Evolutionary conservation across 64 coral and sea anemone genomes (phyloP), one percentile per base, ranked within the genome.

Genomic region (Cladopsammia gracilis): DNA sequence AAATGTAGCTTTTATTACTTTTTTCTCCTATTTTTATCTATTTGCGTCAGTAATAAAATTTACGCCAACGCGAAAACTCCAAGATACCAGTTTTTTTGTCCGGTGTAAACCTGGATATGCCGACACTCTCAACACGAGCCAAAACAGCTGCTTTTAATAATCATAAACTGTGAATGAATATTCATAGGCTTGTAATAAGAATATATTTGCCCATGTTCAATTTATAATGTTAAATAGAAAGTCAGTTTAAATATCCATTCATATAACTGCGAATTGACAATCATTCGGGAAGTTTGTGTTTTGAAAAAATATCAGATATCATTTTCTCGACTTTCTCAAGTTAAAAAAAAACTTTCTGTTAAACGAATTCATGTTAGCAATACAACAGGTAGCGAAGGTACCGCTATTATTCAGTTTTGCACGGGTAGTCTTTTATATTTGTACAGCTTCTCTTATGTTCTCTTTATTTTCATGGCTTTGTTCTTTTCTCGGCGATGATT

Each of bases 341-440:
- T 19, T 6, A 2, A 75, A 20, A 49, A 49, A 75, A 75, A 48
- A 48, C 46, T 20, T 49, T 75, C 46, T 4, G 45, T 49, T 75
- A 75, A 50, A 75, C 44, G 45, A 75, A 75, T 5, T 18, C 45
- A 49, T 75, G 72, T 49, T 18, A 49, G 72, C 43, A 44, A 83
- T 49, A 83, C 80, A 49, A 67, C 80, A 62, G 80, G 80, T 83
- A 66, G 4, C 25, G 46, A 82, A 9, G 80, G 80, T 83, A 50
- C 66, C 80, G 44, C 61, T 4, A 67, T 83, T 83, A 60, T 67
- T 83, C 66, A 34, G 62, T 83, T 64, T 83, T 50, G 45, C 60
- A 65, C 60, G 43, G 80, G 60, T 66, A 50, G 16, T 48, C 58
- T 62, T 82, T 64, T 43, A 20, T 64, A 64, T 83, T 83, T 83